These are phyloP conservation scores for Allolobophora icterica DNA, from an alignment of 2,888 invertebrate genomes.

Conservation along the genomic window DNA sequence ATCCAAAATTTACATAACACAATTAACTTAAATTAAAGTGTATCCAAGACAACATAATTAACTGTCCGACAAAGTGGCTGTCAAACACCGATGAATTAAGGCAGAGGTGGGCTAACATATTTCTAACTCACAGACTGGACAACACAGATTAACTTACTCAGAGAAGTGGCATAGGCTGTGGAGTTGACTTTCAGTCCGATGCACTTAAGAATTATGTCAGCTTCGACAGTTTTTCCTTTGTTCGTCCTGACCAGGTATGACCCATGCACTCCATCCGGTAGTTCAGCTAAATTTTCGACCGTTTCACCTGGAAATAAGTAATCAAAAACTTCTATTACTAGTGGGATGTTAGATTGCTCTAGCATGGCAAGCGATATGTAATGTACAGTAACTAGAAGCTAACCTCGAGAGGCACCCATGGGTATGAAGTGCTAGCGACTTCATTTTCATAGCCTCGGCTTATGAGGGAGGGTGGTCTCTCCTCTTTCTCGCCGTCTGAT, in stretches of 20 bases:
- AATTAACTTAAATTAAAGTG: too few relatives aligned
- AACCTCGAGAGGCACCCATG: too few relatives aligned
- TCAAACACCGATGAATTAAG: background rate
- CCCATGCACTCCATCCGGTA: constrained; percentile 12
- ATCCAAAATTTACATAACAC: too few relatives aligned
- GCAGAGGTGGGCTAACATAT: background rate
- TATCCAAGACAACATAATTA: background rate
- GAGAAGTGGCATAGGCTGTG: constrained; percentile 26
- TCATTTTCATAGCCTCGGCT: too few relatives aligned
- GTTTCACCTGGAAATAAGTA: constrained; percentile 31
- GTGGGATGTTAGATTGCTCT: background rate
- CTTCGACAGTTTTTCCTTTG: constrained; percentile 27
- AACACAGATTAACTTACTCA: constrained; percentile 24
- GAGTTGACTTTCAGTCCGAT: constrained; percentile 39
- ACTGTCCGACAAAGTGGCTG: background rate
- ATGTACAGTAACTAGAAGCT: too few relatives aligned
- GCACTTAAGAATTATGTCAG: constrained; percentile 33
- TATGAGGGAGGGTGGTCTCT: too few relatives aligned
- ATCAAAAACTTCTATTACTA: background rate
- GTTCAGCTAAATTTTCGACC: constrained; percentile 36
- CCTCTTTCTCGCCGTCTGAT: too few relatives aligned
- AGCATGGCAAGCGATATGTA: too few relatives aligned
- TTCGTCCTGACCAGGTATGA: constrained; percentile 31
- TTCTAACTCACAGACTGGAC: background rate
- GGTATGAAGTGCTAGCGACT: too few relatives aligned